Conservation (phyloP, 2,113 vertebrate genomes). For the Galeopterus variegatus region DNA sequence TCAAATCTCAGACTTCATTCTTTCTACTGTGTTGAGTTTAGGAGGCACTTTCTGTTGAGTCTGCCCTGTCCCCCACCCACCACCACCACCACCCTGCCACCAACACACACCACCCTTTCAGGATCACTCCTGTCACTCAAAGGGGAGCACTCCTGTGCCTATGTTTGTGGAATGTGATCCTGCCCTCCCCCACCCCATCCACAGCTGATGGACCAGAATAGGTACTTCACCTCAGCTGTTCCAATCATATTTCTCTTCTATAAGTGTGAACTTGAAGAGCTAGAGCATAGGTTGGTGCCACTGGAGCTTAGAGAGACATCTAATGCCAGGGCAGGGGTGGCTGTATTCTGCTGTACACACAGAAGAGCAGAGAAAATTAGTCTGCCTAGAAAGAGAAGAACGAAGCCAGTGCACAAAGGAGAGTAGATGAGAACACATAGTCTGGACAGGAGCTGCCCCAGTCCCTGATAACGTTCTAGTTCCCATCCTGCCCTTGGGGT, state of each 20-base stretch:
- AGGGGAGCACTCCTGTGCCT: background rate
- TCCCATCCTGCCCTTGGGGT: background rate
- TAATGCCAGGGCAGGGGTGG: accelerated
- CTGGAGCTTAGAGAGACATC: background rate
- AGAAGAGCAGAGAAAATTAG: background rate
- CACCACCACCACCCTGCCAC: background rate
- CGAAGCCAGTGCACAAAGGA: background rate
- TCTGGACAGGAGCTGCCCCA: background rate
- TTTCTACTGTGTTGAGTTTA: background rate
- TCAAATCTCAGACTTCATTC: background rate
- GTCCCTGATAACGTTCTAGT: background rate
- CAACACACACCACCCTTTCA: background rate
- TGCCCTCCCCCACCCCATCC: background rate
- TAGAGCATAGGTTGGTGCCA: background rate
- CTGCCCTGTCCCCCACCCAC: background rate
- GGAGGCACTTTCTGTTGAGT: background rate
- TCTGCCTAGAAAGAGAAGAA: background rate
- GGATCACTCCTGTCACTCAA: background rate
- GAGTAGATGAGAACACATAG: background rate
- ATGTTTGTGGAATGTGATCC: accelerated
- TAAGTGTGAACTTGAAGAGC: background rate
- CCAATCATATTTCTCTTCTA: background rate
- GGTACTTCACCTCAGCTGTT: background rate
- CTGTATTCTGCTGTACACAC: background rate
- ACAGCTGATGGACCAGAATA: background rate